Conservation (phyloP, 2,888 invertebrate species). For the Eutolmus rufibarbis region DNA sequence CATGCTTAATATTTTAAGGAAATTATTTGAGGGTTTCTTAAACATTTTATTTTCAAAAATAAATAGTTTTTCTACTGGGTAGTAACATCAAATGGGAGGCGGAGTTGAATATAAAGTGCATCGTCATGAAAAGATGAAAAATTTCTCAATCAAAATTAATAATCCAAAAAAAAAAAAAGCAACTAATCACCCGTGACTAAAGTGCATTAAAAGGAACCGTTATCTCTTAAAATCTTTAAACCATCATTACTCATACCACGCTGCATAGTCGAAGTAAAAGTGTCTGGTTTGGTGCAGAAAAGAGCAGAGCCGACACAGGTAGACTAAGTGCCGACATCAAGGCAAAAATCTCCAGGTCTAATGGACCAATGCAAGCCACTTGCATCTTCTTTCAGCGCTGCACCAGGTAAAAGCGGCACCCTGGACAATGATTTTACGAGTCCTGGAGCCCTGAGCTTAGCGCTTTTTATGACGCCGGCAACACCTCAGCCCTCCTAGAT, state of each 20-base stretch:
- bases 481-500: background rate
- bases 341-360: background rate
- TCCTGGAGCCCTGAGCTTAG: constrained; percentile 14
- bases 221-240: background rate
- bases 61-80: too few relatives aligned
- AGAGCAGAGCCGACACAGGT: background rate
- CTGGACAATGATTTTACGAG: constrained; percentile 17
- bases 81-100: too few relatives aligned
- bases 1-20: too few relatives aligned
- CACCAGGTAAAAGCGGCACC: background rate
- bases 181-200: background rate
- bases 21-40: too few relatives aligned
- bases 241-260: background rate
- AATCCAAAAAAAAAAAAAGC: background rate
- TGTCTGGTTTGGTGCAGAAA: background rate
- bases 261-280: background rate
- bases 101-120: background rate
- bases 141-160: background rate
- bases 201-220: background rate
- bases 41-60: too few relatives aligned
- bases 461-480: constrained; percentile 20
- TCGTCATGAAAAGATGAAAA: background rate
- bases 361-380: background rate
- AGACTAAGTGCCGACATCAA: constrained; percentile 14
- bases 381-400: background rate